These are phyloP conservation scores for Tupiocoris notatus DNA, from an alignment of 2,888 invertebrate genomes.

Conservation along the genomic window DNA sequence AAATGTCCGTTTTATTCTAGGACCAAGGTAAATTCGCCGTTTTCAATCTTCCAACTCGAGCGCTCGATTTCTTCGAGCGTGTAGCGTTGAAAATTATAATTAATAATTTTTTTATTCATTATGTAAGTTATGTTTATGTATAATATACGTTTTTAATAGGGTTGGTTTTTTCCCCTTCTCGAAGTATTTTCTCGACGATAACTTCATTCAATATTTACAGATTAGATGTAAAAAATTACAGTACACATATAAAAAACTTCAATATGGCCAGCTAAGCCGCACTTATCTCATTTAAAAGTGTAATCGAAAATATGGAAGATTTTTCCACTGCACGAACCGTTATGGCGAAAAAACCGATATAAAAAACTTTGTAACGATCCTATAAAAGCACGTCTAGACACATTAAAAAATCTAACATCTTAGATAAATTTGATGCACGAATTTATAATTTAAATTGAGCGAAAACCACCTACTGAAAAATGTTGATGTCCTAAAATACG, in stretches of 20 bases:
- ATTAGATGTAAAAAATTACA: constrained; percentile 30
- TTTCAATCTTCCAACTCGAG: constrained; percentile 13
- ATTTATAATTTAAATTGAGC: constrained; percentile 42
- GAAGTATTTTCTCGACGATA: constrained; percentile 16
- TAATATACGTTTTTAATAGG: constrained; percentile 9
- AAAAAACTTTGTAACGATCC: constrained; percentile 42
- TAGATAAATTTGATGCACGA: constrained; percentile 45
- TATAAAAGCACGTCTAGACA: constrained; percentile 48
- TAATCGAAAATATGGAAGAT: constrained; percentile 38
- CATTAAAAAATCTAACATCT: constrained; percentile 47
- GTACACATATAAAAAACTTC: constrained; percentile 34
- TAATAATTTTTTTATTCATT: constrained; percentile 13
- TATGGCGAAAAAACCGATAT: constrained; percentile 39
- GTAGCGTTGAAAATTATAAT: constrained; percentile 35
- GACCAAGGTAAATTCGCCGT: constrained; percentile 39
- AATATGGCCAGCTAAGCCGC: constrained; percentile 13
- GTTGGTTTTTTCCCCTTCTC: too few relatives aligned
- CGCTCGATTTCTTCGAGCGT: constrained; percentile 28
- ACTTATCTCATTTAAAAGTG: constrained; percentile 18
- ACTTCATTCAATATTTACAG: constrained; percentile 21
- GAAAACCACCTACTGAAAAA: constrained; percentile 42
- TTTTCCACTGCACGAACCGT: constrained; percentile 34
- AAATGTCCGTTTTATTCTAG: constrained; percentile 4
- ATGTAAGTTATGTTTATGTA: constrained; percentile 30
- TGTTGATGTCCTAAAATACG: constrained; percentile 29